These are phyloP conservation scores for Pipra filicauda DNA, from an alignment of 2,113 vertebrate genomes.

Conservation along the genomic window DNA sequence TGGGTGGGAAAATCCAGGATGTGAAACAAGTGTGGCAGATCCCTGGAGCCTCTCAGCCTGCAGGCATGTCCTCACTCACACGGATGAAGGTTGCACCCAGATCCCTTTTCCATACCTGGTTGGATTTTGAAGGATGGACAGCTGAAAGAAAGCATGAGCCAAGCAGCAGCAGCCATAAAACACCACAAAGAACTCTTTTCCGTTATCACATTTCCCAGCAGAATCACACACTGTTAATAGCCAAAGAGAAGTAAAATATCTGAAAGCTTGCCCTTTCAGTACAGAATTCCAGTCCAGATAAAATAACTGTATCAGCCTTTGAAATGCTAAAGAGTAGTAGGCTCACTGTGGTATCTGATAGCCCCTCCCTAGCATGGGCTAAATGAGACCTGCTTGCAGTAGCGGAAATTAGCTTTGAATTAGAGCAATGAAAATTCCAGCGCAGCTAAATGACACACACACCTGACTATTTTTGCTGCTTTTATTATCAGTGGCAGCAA, in stretches of 20 bases:
- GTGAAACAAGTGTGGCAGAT: accelerated
- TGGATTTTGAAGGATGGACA: background rate
- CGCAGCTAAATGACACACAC: background rate
- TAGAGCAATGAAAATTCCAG: constrained; percentile 7
- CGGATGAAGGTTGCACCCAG: background rate
- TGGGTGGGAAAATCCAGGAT: background rate
- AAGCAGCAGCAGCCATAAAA: background rate
- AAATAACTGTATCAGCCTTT: background rate
- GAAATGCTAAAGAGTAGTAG: background rate
- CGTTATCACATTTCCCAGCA: background rate
- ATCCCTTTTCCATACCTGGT: background rate
- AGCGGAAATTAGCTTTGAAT: constrained; percentile 13
- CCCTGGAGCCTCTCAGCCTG: background rate
- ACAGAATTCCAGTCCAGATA: background rate
- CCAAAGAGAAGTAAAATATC: background rate
- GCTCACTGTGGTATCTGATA: background rate
- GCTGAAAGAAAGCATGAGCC: background rate
- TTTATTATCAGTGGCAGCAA: background rate
- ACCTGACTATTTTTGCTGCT: background rate
- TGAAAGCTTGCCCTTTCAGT: background rate
- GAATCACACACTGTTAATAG: background rate
- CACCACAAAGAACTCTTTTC: background rate
- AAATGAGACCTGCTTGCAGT: background rate
- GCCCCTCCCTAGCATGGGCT: background rate
- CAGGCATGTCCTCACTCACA: background rate